Evolutionary conservation across 2,113 vertebrate genomes (phyloP).

Genomic region (Vidua chalybeata): DNA sequence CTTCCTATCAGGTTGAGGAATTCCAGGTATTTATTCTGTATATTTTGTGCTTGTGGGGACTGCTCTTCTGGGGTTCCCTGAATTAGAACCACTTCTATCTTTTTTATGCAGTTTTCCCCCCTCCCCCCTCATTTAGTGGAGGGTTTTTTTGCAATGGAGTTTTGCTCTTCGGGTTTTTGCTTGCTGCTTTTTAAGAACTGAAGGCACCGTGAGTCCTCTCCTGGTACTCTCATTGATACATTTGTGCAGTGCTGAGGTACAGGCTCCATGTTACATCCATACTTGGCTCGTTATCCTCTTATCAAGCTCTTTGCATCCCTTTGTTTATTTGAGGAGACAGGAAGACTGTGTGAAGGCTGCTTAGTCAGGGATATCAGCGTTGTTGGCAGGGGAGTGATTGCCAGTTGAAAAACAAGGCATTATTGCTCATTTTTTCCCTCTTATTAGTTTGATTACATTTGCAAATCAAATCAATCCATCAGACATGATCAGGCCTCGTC

Average conservation of each 20-base stretch:
- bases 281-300: constrained; percentile 78
- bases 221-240: not conserved
- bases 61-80: not conserved
- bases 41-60: not conserved
- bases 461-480: constrained; percentile 99
- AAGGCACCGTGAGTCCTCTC: not conserved
- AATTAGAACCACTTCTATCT: not conserved
- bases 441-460: constrained; percentile 99
- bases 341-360: constrained; percentile 81
- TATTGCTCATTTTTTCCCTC: constrained; percentile 96
- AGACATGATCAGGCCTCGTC: constrained; percentile 93
- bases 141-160: not conserved
- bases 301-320: constrained; percentile 81
- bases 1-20: not conserved
- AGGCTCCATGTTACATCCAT: constrained; percentile 62
- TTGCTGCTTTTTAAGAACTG: not conserved
- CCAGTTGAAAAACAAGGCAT: constrained; percentile 96
- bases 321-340: constrained; percentile 85
- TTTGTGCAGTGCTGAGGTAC: constrained; percentile 1
- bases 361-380: constrained; percentile 88
- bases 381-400: constrained; percentile 89
- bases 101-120: not conserved
- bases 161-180: not conserved
- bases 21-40: not conserved
- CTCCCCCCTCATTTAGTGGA: not conserved